Evolutionary conservation across 2,888 invertebrate genomes (phyloP), one percentile per base, ranked within the genome.

Genomic region (Sthenelais limicola): DNA sequence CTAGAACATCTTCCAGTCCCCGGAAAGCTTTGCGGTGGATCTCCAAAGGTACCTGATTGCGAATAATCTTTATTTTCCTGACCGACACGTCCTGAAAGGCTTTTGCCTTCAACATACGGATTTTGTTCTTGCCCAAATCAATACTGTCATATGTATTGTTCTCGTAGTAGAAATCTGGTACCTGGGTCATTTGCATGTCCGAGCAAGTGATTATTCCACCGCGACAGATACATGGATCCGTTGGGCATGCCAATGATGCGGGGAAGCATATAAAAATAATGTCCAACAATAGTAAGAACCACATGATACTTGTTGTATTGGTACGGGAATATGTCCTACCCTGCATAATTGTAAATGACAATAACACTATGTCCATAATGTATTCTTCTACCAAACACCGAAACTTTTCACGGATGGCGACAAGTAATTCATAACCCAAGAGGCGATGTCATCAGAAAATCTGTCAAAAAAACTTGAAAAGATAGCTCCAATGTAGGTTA

Each of bases 51-150:
- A 52, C 47, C 24, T 71, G 68, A 48, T 78, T 78, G 18, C 67
- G n/a, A 67, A 74, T 69, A 33, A 78, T 69, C 54, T 70, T 74
- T 15, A 78, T 52, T 28, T 68, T 56, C n/a, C 26, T 35, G n/a
- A 77, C 74, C 12, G 33, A n/a, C 0, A 78, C n/a, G 26, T 75
- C 70, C 18, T 49, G 48, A 26, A 78, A 78, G 21, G 74, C 74
- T 12, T 48, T n/a, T 5, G 75, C 38, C 3, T 49, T 49, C 12
- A 78, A 47, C 3, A 49, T 26, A 15, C 47, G 33, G 33, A 78
- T 47, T 7, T 52, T 33, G 32, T 76, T 78, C 21, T 73, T 49
- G 35, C 78, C 73, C 24, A 78, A 43, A 49, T 78, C 78, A 3
- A 78, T 21, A 35, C 47, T 24, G 1, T 51, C 24, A 43, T 74